Conservation (phyloP, 1,140 invertebrate species). For the Diploscapter pachys region DNA sequence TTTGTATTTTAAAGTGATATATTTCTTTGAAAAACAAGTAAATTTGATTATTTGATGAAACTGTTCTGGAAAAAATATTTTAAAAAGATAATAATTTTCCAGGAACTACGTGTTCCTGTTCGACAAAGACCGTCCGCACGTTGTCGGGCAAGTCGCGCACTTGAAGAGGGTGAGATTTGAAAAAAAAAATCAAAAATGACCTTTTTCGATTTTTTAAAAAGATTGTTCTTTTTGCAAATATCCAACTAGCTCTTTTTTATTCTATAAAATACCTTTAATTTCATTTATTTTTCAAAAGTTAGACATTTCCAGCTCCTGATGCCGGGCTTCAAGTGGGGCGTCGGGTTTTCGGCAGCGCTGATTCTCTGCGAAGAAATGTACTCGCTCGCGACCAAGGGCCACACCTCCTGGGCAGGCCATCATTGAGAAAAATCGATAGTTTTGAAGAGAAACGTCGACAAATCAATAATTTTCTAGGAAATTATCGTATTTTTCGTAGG, state of each 20-base stretch:
- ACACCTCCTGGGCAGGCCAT: conserved; percentile 37
- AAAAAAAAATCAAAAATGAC: no score
- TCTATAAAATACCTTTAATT: neutral
- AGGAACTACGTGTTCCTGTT: conserved; percentile 40
- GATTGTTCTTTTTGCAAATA: no score
- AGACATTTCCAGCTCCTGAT: conserved; percentile 26
- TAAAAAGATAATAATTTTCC: neutral
- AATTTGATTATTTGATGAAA: no score
- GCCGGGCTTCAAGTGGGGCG: conserved; percentile 39
- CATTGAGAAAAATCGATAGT: conserved; percentile 9
- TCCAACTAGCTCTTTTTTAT: no score
- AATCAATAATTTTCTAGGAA: neutral
- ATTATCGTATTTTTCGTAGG: neutral
- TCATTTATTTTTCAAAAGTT: neutral
- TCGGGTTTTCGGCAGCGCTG: conserved; percentile 30
- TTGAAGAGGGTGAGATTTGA: conserved; percentile 26
- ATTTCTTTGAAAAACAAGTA: no score
- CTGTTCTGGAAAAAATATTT: no score
- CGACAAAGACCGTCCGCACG: conserved; percentile 31
- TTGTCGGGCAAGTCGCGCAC: conserved; percentile 37
- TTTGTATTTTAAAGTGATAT: no score
- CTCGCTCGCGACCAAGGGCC: conserved; percentile 26
- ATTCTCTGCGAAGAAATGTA: conserved; percentile 38
- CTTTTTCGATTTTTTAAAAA: no score
- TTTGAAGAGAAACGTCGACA: conserved; percentile 4